phyloP scores from a whole-genome alignment of 1,140 invertebrate species.

The Dendrolimus punctatus region DNA sequence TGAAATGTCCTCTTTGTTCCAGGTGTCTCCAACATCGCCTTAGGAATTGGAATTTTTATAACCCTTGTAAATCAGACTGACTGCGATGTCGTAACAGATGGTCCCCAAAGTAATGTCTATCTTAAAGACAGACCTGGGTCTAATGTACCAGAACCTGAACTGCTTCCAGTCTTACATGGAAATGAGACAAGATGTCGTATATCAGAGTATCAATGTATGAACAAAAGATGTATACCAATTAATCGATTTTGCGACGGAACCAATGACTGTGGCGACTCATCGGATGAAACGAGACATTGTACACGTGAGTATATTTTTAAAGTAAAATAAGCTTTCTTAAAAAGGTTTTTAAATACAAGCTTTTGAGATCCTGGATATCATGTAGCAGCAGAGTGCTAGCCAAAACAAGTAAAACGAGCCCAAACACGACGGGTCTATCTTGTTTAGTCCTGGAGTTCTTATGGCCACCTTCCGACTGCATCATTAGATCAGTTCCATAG shows the following conservation, averaged over 20 bases:
- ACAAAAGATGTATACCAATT: constrained; percentile 84
- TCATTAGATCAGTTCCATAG: too few relatives aligned
- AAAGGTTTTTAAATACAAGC: not conserved
- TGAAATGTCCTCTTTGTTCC: constrained; percentile 29
- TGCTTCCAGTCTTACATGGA: constrained; percentile 45
- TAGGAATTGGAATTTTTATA: constrained; percentile 32
- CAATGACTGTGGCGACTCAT: constrained; percentile 89
- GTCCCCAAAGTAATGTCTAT: constrained; percentile 27
- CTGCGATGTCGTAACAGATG: constrained; percentile 43
- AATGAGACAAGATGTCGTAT: constrained; percentile 77
- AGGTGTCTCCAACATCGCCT: constrained; percentile 31
- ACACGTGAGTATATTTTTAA: constrained; percentile 81
- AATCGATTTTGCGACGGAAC: constrained; percentile 88
- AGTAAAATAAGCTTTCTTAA: not conserved
- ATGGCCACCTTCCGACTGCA: too few relatives aligned
- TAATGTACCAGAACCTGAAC: constrained; percentile 48
- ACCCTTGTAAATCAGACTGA: constrained; percentile 33
- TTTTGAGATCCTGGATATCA: too few relatives aligned
- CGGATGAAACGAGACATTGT: constrained; percentile 88
- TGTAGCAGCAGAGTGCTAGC: too few relatives aligned
- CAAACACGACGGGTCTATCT: too few relatives aligned
- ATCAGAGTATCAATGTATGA: constrained; percentile 86
- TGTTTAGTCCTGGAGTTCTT: too few relatives aligned
- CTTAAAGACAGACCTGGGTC: constrained; percentile 29
- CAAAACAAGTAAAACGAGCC: too few relatives aligned